phyloP scores from a whole-genome alignment of 2,888 invertebrate genomes.

The Cephus runcator region DNA sequence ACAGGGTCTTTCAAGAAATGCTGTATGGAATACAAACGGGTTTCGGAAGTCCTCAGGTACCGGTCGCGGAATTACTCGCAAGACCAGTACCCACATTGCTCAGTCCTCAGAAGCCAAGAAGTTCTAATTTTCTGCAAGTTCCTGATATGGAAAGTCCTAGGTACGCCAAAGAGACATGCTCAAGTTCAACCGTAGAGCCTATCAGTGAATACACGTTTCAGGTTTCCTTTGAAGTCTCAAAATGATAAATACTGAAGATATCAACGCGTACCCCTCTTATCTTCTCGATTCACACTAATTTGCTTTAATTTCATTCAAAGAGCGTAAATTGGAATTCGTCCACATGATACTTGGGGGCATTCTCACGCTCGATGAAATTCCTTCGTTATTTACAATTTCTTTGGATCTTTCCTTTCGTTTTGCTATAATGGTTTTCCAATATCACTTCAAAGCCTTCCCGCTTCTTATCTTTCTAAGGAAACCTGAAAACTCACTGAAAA shows the following conservation, averaged over 20 bases:
- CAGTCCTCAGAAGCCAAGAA: slow-evolving; percentile 88
- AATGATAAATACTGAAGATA: not conserved
- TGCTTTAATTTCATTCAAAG: not conserved
- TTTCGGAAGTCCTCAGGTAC: slow-evolving; percentile 92
- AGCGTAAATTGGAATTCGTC: not conserved
- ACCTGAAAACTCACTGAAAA: not conserved
- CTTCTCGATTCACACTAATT: not conserved
- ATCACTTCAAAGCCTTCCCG: not conserved
- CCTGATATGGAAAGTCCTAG: slow-evolving; percentile 88
- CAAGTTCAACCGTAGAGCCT: not conserved
- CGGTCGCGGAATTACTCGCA: slow-evolving; percentile 87
- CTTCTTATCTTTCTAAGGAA: not conserved
- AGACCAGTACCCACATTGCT: slow-evolving; percentile 87
- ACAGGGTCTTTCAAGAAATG: slow-evolving; percentile 92
- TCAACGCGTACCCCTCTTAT: not conserved
- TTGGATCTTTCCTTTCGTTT: no score
- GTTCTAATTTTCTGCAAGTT: slow-evolving; percentile 91
- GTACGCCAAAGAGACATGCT: slow-evolving; percentile 50
- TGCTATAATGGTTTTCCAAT: not conserved
- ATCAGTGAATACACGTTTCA: not conserved
- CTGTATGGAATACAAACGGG: slow-evolving; percentile 93
- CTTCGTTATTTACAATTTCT: not conserved
- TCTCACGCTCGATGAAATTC: not conserved
- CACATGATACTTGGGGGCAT: not conserved
- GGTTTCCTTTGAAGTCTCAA: not conserved